These are phyloP conservation scores for Paratrypauchen microcephalus DNA, from an alignment of 2,797 vertebrate species.

Conservation along the genomic window DNA sequence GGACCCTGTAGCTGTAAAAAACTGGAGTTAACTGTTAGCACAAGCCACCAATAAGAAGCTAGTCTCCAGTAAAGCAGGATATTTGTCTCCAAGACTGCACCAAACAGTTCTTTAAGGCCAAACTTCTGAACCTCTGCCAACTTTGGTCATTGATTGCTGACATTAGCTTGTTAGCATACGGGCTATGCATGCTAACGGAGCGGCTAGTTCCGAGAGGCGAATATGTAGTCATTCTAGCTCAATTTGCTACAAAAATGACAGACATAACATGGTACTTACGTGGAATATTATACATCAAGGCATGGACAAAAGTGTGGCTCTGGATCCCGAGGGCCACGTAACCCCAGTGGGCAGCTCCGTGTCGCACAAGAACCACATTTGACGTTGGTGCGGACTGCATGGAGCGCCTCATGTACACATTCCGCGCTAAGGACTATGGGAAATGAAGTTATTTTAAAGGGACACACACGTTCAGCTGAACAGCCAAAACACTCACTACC, in stretches of 20 bases:
- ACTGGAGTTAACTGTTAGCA: too few species aligned
- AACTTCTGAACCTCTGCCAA: slow-evolving; percentile 45
- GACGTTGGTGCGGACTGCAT: slow-evolving; percentile 21
- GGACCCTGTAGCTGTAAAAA: background rate
- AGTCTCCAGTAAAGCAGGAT: background rate
- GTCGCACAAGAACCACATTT: slow-evolving; percentile 46
- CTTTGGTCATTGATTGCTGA: slow-evolving; percentile 32
- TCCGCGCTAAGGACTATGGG: slow-evolving; percentile 30
- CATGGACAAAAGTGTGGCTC: background rate
- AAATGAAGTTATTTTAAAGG: slow-evolving; percentile 28
- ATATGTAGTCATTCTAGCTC: background rate
- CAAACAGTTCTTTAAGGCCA: slow-evolving; percentile 17
- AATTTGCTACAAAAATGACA: background rate
- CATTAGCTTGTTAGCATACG: slow-evolving; percentile 36
- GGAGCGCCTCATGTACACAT: slow-evolving; percentile 36
- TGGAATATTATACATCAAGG: background rate
- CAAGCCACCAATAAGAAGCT: background rate
- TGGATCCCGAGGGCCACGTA: slow-evolving; percentile 32
- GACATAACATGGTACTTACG: slow-evolving; percentile 38
- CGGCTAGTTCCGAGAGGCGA: background rate
- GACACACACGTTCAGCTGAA: rapidly evolving
- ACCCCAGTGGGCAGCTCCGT: background rate
- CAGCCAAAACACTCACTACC: slow-evolving; percentile 5
- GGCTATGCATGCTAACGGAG: slow-evolving; percentile 12
- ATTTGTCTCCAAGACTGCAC: background rate